These are phyloP conservation scores for Synaphobranchus kaupii DNA, from an alignment of 2,797 vertebrate species.

Conservation along the genomic window DNA sequence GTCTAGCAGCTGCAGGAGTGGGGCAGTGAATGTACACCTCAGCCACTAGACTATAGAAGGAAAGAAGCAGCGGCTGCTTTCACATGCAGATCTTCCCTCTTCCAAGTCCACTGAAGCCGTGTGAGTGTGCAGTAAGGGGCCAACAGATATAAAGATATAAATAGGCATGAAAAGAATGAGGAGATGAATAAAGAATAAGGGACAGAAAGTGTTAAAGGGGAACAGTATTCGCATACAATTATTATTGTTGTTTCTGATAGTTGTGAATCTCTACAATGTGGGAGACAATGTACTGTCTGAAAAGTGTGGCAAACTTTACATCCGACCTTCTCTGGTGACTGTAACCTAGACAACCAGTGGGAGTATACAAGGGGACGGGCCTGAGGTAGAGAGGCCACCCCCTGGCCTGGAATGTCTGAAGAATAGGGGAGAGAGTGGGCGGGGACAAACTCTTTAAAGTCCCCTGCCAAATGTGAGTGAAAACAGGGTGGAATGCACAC, in stretches of 20 bases:
- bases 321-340: conserved; percentile 53
- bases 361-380: conserved; percentile 59
- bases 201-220: no score
- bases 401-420: conserved; percentile 51
- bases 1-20: no score
- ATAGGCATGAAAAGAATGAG: no score
- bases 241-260: not conserved
- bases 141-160: no score
- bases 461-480: conserved; percentile 68
- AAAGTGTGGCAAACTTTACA: conserved; percentile 37
- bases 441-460: conserved; percentile 52
- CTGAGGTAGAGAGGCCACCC: conserved; percentile 50
- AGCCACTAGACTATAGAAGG: no score
- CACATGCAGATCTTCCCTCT: no score
- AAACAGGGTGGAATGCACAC: conserved; percentile 69
- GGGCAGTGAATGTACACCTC: no score
- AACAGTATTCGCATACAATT: not conserved
- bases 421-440: conserved; percentile 54
- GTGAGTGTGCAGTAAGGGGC: no score
- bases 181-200: no score
- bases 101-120: no score
- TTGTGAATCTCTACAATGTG: not conserved
- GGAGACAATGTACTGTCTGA: not conserved
- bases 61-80: no score
- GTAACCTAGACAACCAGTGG: conserved; percentile 51